Evolutionary conservation across 1,140 invertebrate genomes (phyloP).

Genomic region (Caenorhabditis tropicalis): DNA sequence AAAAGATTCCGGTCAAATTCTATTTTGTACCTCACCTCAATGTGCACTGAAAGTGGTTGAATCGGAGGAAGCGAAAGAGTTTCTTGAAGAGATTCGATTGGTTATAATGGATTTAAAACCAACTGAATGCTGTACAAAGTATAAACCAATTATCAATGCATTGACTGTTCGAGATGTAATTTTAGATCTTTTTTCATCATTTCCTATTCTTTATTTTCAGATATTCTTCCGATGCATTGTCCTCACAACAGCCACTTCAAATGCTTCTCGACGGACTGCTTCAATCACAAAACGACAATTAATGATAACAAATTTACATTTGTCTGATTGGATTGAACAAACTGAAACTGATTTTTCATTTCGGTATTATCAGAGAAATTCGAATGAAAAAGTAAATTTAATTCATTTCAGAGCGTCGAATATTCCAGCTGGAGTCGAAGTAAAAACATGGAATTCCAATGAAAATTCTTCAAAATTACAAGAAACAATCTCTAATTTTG

Average conservation of each 20-base stretch:
- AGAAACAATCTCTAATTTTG: neutral
- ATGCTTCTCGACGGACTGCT: neutral
- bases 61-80: neutral
- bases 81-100: slow-evolving; percentile 14
- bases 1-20: neutral
- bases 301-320: slow-evolving; percentile 10
- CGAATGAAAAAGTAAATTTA: neutral
- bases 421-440: slow-evolving; percentile 20
- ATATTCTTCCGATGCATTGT: neutral
- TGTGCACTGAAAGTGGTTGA: slow-evolving; percentile 13
- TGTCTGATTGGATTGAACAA: slow-evolving; percentile 24
- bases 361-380: neutral
- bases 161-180: neutral
- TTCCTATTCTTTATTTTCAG: neutral
- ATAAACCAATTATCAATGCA: slow-evolving; percentile 10
- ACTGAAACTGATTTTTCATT: slow-evolving; percentile 18
- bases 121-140: neutral
- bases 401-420: neutral
- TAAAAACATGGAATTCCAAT: neutral
- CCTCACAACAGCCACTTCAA: neutral
- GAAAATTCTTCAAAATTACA: neutral
- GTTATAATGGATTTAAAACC: slow-evolving; percentile 1
- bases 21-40: neutral
- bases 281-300: slow-evolving; percentile 21
- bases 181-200: neutral